A percentile compares a stretch with the other conserved stretches of the same genome.
phyloP scores from a whole-genome alignment of 2,888 invertebrate species.

The Bunonema sp. region DNA sequence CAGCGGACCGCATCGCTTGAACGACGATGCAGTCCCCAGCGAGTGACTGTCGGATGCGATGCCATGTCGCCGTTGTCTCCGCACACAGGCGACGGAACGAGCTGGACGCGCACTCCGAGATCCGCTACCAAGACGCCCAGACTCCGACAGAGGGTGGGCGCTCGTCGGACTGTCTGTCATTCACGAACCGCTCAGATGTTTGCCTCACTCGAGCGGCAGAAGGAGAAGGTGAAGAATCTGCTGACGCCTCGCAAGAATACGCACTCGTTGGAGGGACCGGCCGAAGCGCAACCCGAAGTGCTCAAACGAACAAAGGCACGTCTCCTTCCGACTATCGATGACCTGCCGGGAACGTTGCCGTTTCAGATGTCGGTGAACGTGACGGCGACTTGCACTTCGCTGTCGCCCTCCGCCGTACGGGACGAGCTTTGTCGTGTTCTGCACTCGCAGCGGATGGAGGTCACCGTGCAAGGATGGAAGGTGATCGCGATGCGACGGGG shows the following conservation, averaged over 20 bases:
- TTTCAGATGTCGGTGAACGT: slow-evolving; percentile 59
- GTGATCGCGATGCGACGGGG: slow-evolving; percentile 1
- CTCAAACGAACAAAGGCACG: no score
- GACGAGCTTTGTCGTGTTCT: slow-evolving; percentile 55
- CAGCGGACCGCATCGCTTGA: no score
- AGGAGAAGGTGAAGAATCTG: slow-evolving; percentile 57
- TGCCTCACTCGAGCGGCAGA: slow-evolving; percentile 59
- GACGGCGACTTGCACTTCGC: slow-evolving; percentile 58
- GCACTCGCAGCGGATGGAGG: slow-evolving; percentile 22
- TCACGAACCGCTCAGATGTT: no score
- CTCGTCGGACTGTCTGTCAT: no score
- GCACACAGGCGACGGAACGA: no score
- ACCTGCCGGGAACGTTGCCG: neutral
- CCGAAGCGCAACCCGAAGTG: no score
- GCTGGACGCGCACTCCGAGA: slow-evolving; percentile 5
- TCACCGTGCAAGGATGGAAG: slow-evolving; percentile 25
- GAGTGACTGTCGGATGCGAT: slow-evolving; percentile 1
- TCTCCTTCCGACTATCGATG: neutral
- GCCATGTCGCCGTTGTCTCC: no score
- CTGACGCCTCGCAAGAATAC: slow-evolving; percentile 54
- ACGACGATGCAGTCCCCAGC: no score
- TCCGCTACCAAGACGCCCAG: slow-evolving; percentile 16
- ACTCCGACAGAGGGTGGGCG: slow-evolving; percentile 47
- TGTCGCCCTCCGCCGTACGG: slow-evolving; percentile 57
- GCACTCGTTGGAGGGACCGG: slow-evolving; percentile 15